A percentile compares a stretch with the other conserved stretches of the same genome.
phyloP scores from a whole-genome alignment of 2,797 vertebrate species.

The Lutjanus campechanus region DNA sequence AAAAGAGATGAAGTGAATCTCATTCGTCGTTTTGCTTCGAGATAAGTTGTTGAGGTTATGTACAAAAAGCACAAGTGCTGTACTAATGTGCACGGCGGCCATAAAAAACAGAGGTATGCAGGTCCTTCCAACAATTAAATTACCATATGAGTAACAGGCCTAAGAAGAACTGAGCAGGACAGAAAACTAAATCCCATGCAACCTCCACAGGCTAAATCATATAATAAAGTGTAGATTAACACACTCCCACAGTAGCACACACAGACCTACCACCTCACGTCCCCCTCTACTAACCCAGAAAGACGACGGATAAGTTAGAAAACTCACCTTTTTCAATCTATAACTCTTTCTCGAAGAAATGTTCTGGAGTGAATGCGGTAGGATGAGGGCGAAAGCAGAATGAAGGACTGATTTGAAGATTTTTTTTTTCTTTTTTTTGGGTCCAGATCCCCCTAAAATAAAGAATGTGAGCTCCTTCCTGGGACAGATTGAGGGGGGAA shows the following conservation, averaged over 20 bases:
- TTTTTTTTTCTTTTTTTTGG: constrained; percentile 52
- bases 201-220: constrained; percentile 29
- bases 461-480: constrained; percentile 90
- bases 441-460: constrained; percentile 87
- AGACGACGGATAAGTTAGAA: constrained; percentile 64
- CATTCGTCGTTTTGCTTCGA: constrained; percentile 59
- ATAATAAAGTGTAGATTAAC: constrained; percentile 51
- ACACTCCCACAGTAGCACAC: constrained; percentile 27
- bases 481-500: constrained; percentile 86
- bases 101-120: constrained; percentile 43
- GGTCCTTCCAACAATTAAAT: constrained; percentile 48
- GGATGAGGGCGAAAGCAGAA: constrained; percentile 83
- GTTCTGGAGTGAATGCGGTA: constrained; percentile 83
- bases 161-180: constrained; percentile 23
- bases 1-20: constrained; percentile 59
- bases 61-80: constrained; percentile 61
- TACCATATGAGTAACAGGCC: constrained; percentile 58
- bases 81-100: constrained; percentile 30
- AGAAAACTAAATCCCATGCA: constrained; percentile 48
- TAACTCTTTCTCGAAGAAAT: constrained; percentile 83
- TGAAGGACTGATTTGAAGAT: constrained; percentile 84
- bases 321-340: constrained; percentile 92
- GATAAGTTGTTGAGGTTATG: constrained; percentile 60
- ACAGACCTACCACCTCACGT: constrained; percentile 4
- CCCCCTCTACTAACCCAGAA: constrained; percentile 13